Evolutionary conservation across 2,797 vertebrate genomes (phyloP).

Genomic region (Etheostoma perlongum): DNA sequence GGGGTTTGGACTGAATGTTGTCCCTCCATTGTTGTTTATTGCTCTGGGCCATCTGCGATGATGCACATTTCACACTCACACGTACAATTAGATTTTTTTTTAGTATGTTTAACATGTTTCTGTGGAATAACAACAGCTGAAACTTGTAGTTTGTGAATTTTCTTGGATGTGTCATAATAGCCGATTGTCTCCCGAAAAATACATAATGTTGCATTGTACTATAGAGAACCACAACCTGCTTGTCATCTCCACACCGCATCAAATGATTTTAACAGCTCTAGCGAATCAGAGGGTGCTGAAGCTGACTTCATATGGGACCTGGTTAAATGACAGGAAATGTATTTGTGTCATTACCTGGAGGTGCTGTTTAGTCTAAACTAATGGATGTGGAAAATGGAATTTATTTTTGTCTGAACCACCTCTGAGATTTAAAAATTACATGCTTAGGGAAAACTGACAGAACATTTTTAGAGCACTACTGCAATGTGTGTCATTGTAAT

Average conservation of each 20-base stretch:
- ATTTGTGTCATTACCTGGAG: constrained; percentile 71
- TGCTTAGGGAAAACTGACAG: constrained; percentile 66
- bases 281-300: constrained; percentile 42
- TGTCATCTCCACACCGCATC: constrained; percentile 26
- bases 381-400: constrained; percentile 71
- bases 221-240: constrained; percentile 7
- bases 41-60: constrained; percentile 48
- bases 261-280: constrained; percentile 19
- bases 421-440: constrained; percentile 72
- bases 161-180: constrained; percentile 16
- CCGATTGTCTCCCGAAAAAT: constrained; percentile 14
- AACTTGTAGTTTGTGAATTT: constrained; percentile 19
- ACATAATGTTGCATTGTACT: constrained; percentile 10
- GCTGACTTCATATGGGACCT: constrained; percentile 24
- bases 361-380: constrained; percentile 73
- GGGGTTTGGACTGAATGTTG: constrained; percentile 11
- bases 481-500: constrained; percentile 57
- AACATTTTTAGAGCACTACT: constrained; percentile 65
- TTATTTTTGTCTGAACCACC: constrained; percentile 73
- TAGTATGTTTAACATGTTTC: constrained; percentile 26
- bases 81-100: constrained; percentile 54
- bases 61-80: constrained; percentile 37
- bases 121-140: constrained; percentile 37
- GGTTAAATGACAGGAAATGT: constrained; percentile 52
- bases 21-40: constrained; percentile 39